Base-by-base conservation (phyloP, 1,140 invertebrate species). In the Eumeta japonica region DNA sequence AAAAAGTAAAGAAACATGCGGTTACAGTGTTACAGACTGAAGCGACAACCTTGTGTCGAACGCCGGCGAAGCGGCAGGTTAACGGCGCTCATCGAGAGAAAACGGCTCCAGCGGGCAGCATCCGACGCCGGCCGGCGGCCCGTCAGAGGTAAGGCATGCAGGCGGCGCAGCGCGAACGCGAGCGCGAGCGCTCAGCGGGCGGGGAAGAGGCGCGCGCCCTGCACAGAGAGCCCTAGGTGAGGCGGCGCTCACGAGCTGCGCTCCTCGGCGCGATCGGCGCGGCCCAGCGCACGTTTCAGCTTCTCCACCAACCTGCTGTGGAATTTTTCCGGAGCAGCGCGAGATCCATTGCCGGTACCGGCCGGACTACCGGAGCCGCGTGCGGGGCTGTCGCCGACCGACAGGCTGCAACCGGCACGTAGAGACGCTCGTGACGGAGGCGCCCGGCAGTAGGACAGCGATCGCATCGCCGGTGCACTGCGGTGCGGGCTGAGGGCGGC, bases 291-390 rank as follows among this genome's bases (percentile, higher is more conserved):
- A 37, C 84, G 81, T 64, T 87, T 87, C 52, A 92, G 65, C 68
- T 90, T 90, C 62, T 92, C 88, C 43, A 92, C 85, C 51, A 92
- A 78, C 42, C 87, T 82, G 61, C 81, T 85, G 78, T 91, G 88
- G 64, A 92, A 91, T 75, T 91, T 91, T 48, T 89, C 89, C 44
- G 87, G 68, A 41, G 87, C 87, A 48, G 77, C 77, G 40, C 58
- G 79, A 63, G 20, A 7, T n/a, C 20, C 20, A 24, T n/a, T 5
- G 32, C 75, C 77, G 30, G 74, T 76, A 46, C 79, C 79, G 15
- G 80, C 76, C 19, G 83, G 81, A 35, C 82, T 83, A 48, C 76
- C 80, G 52, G 73, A 57, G 63, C 61, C 46, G 54, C 64, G 64
- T 41, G 75, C 64, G 50, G 76, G 75, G 63, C 74, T 80, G 60